These are phyloP conservation scores for Thecophora atra DNA, from an alignment of 2,888 invertebrate species.

Conservation along the genomic window DNA sequence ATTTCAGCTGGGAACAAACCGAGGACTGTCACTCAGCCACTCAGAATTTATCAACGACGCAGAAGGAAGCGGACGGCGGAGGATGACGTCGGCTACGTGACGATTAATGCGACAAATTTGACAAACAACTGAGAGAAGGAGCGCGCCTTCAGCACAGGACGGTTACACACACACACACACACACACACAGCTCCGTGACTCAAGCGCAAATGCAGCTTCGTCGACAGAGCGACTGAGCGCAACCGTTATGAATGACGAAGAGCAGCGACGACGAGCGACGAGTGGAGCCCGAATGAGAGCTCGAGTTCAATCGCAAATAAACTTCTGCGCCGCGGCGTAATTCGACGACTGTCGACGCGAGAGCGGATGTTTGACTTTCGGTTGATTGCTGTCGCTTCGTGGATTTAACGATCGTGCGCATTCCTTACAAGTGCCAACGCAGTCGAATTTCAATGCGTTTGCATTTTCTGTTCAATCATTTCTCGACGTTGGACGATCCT, in stretches of 20 bases:
- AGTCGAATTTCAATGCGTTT: conserved; percentile 23
- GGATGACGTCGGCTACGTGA: conserved; percentile 28
- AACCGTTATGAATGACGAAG: conserved; percentile 28
- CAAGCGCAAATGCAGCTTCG: conserved; percentile 13
- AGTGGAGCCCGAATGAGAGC: conserved; percentile 14
- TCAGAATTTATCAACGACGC: conserved; percentile 1
- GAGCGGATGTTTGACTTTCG: not conserved
- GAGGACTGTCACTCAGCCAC: conserved; percentile 12
- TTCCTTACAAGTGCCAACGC: conserved; percentile 9
- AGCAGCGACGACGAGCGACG: not conserved
- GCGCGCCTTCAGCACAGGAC: conserved; percentile 9
- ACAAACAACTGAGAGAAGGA: conserved; percentile 29
- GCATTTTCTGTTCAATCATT: conserved; percentile 4
- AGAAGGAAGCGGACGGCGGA: not conserved
- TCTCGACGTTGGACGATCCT: not conserved
- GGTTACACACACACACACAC: not conserved
- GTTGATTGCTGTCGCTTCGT: not conserved
- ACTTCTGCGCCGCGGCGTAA: conserved; percentile 13
- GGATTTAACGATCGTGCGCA: conserved; percentile 12
- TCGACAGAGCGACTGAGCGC: not conserved
- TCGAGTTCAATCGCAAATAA: conserved; percentile 29
- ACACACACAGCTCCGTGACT: not conserved
- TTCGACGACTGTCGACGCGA: conserved; percentile 22
- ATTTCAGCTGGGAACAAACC: conserved; percentile 5
- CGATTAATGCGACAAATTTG: conserved; percentile 34